phyloP scores from a whole-genome alignment of 2,113 vertebrate genomes.

The Sander lucioperca region DNA sequence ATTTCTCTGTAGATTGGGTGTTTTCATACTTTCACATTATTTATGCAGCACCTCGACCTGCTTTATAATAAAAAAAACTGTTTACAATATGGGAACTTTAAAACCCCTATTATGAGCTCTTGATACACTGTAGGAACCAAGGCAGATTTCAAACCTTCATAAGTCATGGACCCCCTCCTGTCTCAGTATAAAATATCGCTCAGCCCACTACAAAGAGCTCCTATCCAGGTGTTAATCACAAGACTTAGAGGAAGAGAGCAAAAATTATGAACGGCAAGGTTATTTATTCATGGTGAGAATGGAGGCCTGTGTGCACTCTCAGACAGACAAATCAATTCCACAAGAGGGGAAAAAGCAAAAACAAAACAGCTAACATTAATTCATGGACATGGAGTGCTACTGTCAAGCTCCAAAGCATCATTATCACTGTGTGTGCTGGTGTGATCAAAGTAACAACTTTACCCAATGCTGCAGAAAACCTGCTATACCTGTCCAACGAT shows the following conservation, averaged over 20 bases:
- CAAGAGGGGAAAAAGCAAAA: not conserved
- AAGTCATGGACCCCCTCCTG: not conserved
- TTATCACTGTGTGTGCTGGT: not conserved
- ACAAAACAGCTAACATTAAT: not conserved
- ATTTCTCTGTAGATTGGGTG: too few relatives aligned
- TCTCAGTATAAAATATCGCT: slow-evolving; percentile 10
- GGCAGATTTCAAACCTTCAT: not conserved
- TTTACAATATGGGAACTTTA: not conserved
- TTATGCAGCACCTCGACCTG: too few relatives aligned
- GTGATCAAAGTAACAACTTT: not conserved
- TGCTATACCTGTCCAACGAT: not conserved
- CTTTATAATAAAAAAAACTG: too few relatives aligned
- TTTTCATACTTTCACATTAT: too few relatives aligned
- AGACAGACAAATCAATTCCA: not conserved
- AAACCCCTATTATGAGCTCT: not conserved
- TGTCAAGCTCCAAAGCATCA: not conserved
- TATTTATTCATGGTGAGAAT: slow-evolving; percentile 34
- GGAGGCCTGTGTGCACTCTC: not conserved
- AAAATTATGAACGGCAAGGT: slow-evolving; percentile 61
- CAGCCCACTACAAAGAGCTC: slow-evolving; percentile 17
- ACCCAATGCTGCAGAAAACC: not conserved
- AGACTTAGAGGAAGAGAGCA: slow-evolving; percentile 26
- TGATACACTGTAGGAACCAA: not conserved
- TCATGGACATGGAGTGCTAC: slow-evolving; percentile 28
- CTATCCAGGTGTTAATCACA: slow-evolving; percentile 38